A percentile compares a stretch with the other conserved stretches of the same genome.
These are phyloP conservation scores for Cinclus cinclus DNA, from an alignment of 2,113 vertebrate species.

Conservation along the genomic window DNA sequence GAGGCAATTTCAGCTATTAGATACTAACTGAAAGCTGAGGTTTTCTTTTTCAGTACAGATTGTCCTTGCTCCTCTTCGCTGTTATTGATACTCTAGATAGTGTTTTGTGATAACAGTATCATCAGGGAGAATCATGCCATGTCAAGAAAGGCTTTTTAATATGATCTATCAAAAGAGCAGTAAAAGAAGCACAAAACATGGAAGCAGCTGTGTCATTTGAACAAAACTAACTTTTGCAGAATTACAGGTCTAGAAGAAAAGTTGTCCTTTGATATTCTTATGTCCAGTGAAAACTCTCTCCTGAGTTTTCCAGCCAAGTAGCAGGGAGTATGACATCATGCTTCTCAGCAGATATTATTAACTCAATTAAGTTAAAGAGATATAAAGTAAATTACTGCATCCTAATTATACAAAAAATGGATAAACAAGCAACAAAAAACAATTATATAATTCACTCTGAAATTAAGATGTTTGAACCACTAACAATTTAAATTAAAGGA, in stretches of 20 bases:
- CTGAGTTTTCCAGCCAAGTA: conserved; percentile 20
- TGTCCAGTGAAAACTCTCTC: background rate
- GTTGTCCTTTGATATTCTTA: background rate
- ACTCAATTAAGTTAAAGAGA: conserved; percentile 67
- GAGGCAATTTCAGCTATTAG: background rate
- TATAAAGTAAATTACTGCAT: conserved; percentile 66
- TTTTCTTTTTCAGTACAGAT: background rate
- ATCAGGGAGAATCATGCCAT: background rate
- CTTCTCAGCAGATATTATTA: conserved; percentile 58
- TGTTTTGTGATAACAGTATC: conserved; percentile 15
- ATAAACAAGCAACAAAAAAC: conserved; percentile 67
- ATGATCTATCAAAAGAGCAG: background rate
- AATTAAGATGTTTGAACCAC: conserved; percentile 66
- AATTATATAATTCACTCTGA: conserved; percentile 68
- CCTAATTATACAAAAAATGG: conserved; percentile 63
- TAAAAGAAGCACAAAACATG: background rate
- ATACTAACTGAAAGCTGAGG: background rate
- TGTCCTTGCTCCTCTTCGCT: background rate
- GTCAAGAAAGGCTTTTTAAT: conserved; percentile 23
- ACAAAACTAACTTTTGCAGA: background rate
- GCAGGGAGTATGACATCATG: background rate
- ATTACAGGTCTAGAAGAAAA: background rate
- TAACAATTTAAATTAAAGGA: conserved; percentile 58
- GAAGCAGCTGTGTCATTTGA: background rate
- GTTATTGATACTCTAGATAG: background rate